Conservation (phyloP, 2,888 invertebrate genomes). For the Tolmerus cingulatus region DNA sequence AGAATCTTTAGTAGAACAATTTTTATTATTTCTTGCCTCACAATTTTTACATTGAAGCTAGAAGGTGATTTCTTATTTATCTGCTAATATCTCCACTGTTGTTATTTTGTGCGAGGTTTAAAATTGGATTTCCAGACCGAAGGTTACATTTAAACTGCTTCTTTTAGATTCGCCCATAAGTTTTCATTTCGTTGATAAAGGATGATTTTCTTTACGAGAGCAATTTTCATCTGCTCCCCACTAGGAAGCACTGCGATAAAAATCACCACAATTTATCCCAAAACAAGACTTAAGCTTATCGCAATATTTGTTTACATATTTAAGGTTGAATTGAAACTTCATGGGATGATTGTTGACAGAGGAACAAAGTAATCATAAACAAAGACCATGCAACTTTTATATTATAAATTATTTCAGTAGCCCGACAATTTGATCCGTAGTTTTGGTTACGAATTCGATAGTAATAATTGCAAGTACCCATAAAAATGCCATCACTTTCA, state of each 20-base stretch:
- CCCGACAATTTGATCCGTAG: background rate
- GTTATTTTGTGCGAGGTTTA: background rate
- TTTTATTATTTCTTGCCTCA: too few species aligned
- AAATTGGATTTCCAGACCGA: background rate
- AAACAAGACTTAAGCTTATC: background rate
- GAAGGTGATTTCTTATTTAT: too few species aligned
- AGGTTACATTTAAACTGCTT: background rate
- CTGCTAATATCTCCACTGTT: too few species aligned
- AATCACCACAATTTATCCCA: background rate
- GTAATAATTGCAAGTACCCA: background rate
- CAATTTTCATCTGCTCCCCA: background rate
- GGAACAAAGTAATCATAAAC: background rate
- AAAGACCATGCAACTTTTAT: background rate
- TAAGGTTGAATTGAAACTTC: background rate
- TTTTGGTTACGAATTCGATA: background rate
- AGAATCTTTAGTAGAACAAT: too few species aligned
- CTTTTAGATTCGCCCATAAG: background rate
- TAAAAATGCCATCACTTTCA: background rate
- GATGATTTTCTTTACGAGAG: background rate
- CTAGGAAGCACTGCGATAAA: background rate
- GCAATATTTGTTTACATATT: background rate
- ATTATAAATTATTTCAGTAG: background rate
- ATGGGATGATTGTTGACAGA: background rate
- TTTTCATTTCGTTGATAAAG: background rate
- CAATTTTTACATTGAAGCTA: too few species aligned